These are phyloP conservation scores for Cardinalis cardinalis DNA, from an alignment of 2,113 vertebrate species.

Conservation along the genomic window DNA sequence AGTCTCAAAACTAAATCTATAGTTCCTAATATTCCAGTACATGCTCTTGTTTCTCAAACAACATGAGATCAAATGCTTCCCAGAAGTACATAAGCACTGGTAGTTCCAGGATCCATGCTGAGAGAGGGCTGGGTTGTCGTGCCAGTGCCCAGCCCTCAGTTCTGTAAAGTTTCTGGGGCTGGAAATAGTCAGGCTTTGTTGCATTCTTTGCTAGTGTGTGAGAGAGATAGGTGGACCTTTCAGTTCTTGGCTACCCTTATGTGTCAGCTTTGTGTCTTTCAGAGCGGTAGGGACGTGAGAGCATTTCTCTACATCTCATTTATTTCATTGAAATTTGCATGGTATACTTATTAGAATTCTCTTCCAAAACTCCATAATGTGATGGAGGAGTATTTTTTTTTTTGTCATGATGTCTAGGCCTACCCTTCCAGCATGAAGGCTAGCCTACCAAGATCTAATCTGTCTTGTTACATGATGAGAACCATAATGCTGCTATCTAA, in stretches of 20 bases:
- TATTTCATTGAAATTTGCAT: not conserved
- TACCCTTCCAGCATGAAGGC: not conserved
- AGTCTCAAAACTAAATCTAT: not conserved
- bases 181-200: not conserved
- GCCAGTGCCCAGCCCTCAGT: no score
- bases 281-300: fast-evolving
- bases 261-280: not conserved
- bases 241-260: not conserved
- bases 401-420: not conserved
- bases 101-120: fast-evolving
- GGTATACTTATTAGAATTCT: not conserved
- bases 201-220: not conserved
- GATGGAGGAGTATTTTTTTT: not conserved
- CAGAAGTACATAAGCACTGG: not conserved
- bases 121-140: not conserved
- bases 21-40: not conserved
- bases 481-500: not conserved
- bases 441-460: not conserved
- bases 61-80: not conserved
- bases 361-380: not conserved
- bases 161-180: not conserved
- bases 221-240: not conserved
- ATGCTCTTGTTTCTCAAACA: not conserved
- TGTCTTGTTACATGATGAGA: not conserved
- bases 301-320: not conserved